Conservation (phyloP, 2,888 invertebrate species). For the Cosmorhoe ocellata region DNA sequence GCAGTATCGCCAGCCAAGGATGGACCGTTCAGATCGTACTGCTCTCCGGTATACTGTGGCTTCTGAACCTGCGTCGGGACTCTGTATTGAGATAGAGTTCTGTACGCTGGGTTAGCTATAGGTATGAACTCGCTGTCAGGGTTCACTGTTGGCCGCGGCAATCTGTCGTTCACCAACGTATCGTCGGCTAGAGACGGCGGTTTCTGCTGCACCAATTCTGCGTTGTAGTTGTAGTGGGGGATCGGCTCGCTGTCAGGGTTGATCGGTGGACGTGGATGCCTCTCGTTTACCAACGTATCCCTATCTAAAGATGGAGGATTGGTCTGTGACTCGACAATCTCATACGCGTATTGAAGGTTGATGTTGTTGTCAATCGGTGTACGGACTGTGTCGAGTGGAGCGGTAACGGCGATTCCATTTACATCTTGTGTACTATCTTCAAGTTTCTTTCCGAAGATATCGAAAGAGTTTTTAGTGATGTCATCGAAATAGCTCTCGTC, state of each 20-base stretch:
- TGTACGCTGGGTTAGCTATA: conserved; percentile 72
- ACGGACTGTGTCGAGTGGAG: conserved; percentile 69
- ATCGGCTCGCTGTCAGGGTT: conserved; percentile 86
- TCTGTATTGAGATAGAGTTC: conserved; percentile 61
- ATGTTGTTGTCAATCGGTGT: conserved; percentile 79
- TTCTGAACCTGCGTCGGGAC: conserved; percentile 56
- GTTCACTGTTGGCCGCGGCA: conserved; percentile 85
- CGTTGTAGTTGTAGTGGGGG: conserved; percentile 54
- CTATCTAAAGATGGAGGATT: conserved; percentile 81
- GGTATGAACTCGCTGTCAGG: conserved; percentile 86
- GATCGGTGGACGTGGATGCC: conserved; percentile 84
- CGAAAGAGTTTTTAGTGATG: conserved; percentile 88
- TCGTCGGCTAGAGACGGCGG: conserved; percentile 83
- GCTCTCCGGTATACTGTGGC: conserved; percentile 66
- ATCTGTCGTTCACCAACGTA: conserved; percentile 87
- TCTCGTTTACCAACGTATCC: conserved; percentile 88
- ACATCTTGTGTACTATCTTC: conserved; percentile 75
- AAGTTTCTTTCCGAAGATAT: conserved; percentile 87
- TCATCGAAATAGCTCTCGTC: conserved; percentile 86
- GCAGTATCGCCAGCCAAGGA: conserved; percentile 73
- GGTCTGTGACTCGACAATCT: conserved; percentile 62
- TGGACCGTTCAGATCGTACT: conserved; percentile 70
- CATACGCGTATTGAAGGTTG: conserved; percentile 80
- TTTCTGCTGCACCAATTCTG: conserved; percentile 58
- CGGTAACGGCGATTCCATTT: conserved; percentile 73